Evolutionary conservation across 2,113 vertebrate genomes (phyloP).

Genomic region (Narcine bancroftii): DNA sequence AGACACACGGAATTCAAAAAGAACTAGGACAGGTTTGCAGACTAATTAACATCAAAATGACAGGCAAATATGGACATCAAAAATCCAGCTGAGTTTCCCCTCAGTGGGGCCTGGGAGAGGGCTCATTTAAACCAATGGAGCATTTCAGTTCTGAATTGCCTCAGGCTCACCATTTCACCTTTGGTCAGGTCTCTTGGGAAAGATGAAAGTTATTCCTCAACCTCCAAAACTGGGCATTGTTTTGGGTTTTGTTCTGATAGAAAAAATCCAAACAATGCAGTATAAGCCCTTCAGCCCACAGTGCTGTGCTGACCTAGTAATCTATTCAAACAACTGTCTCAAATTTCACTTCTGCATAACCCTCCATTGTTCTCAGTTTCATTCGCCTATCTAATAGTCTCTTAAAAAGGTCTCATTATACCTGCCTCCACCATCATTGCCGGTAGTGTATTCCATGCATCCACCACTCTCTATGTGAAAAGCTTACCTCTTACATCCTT

Average conservation of each 20-base stretch:
- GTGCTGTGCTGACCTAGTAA: too few species aligned
- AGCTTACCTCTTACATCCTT: too few species aligned
- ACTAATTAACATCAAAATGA: conserved; percentile 32
- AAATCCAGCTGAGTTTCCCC: background rate
- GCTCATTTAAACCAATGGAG: background rate
- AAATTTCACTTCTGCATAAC: too few species aligned
- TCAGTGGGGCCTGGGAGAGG: background rate
- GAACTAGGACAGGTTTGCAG: background rate
- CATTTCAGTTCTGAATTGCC: background rate
- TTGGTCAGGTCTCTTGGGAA: background rate
- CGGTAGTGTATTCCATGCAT: too few species aligned
- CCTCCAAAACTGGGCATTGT: background rate
- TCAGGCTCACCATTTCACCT: background rate
- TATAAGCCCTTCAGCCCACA: too few species aligned
- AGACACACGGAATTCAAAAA: conserved; percentile 20
- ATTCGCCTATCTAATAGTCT: too few species aligned
- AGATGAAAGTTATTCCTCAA: background rate
- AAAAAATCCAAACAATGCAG: too few species aligned
- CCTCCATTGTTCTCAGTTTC: too few species aligned
- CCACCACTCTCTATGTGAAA: too few species aligned
- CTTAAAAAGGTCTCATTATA: too few species aligned
- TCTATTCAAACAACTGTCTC: too few species aligned
- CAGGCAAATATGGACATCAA: conserved; percentile 10
- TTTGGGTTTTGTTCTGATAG: background rate
- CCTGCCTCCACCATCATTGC: too few species aligned